Base-by-base conservation (phyloP, 2,113 vertebrate species). In the Cyprinodon tularosa region DNA sequence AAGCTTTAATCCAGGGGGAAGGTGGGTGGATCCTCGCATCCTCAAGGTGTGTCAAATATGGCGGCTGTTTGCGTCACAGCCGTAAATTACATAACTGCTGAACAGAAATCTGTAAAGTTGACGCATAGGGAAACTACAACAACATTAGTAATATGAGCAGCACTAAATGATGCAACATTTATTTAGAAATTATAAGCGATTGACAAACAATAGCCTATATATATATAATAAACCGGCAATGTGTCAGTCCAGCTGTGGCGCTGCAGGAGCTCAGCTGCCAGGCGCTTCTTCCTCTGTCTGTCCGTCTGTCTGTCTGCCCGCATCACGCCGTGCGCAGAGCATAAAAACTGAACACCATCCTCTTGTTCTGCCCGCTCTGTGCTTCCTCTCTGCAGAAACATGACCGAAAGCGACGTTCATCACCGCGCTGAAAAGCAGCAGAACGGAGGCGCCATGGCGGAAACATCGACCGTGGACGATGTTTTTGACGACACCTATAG, bases 401-500 rank as follows among this genome's bases (percentile, higher is more conserved):
- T 93, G 91, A 91, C 82, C n/a, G 84, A 81, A 69, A 89, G 62
- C 70, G 76, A 66, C 40, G 76, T 29, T 13, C 67, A 17, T 1
- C 83, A 69, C 81, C 83, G 68, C 81, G 45, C 40, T 13, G 75
- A 36, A 63, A 84, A 69, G 74, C 86, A 86, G 1, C 75, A 81
- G 36, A 89, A 85, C 13, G 82, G 86, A 47, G 83, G 71, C 36
- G 78, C 75, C 38, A 62, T 80, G 72, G 74, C 85, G 11, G 91
- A 92, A 3, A 80, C 86, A 3, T 92, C 90, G 60, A 85, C 89
- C 15, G 57, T 81, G 14, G 97, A 98, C 0, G 96, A 98, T 76
- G 76, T 95, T 63, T 96, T 95, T 82, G 96, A 98, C 85, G 94
- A 94, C 60, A 95, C 88, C 62, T 98, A 97, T 68, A 77, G 1